Base-by-base conservation (phyloP, 2,113 vertebrate species). In the human (Homo sapiens) region DNA sequence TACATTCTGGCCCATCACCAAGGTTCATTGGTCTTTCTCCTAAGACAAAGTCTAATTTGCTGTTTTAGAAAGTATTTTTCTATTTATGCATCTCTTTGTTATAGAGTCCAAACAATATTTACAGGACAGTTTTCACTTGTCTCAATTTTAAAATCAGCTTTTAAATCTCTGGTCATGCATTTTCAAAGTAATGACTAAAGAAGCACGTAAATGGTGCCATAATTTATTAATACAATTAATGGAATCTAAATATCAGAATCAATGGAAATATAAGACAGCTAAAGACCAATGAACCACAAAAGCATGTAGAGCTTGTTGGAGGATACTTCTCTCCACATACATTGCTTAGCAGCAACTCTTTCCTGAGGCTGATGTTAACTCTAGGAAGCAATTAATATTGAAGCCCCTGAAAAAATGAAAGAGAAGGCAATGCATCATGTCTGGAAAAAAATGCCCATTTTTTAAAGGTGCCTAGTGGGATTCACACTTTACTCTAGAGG, bases 191-290 rank as follows among this genome's bases (percentile, higher is more conserved):
- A 73, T 72, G 32, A 2, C 32, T 55, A 75, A 52, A 93, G n/a
- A 48, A 94, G 3, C 40, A 66, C 38, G 81, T 27, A 94, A 27
- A 73, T 8, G 32, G 90, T 83, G 11, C 70, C 81, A 95, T 90
- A 92, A 98, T 83, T 97, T 97, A 97, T 98, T 98, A 97, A 97
- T 57, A 88, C 22, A 97, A 93, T 8, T 50, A 96, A 89, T 48
- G 85, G 11, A 97, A 50, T 93, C 27, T 70, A 98, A 79, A 94
- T 95, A 97, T 75, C 95, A 95, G 43, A 43, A 98, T 98, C 96
- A 97, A 98, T 98, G 95, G 18, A 78, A n/a, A 25, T 83, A 96
- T 92, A 84, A 96, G 93, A 76, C 78, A 96, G 76, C 97, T 95
- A 97, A 97, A 93, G 43, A 89, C 96, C 85, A 98, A 48, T 55